Evolutionary conservation across 1,140 invertebrate genomes (phyloP).

Genomic region (Atta colombica): DNA sequence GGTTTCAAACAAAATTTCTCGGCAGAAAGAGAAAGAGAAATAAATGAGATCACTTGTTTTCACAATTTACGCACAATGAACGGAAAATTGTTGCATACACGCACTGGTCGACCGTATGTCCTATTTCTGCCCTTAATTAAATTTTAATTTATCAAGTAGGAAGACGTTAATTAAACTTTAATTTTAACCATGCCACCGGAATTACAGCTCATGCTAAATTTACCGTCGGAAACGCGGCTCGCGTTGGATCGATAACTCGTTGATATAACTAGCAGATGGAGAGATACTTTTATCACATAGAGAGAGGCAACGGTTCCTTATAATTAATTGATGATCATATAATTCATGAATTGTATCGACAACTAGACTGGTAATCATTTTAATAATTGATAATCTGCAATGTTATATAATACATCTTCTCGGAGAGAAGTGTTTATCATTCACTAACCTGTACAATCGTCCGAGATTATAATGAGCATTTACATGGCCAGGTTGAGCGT

Average conservation of each 20-base stretch:
- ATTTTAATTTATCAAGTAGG: constrained; percentile 75
- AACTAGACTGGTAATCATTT: background rate
- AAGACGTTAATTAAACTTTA: constrained; percentile 80
- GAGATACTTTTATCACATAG: constrained; percentile 42
- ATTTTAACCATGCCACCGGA: constrained; percentile 72
- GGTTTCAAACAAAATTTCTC: constrained; percentile 14
- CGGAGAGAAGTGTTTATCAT: constrained; percentile 28
- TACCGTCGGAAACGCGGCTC: constrained; percentile 63
- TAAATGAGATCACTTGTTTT: constrained; percentile 52
- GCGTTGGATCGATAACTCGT: constrained; percentile 68
- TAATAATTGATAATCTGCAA: background rate
- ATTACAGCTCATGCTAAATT: constrained; percentile 75
- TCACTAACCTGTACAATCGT: constrained; percentile 92
- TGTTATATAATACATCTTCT: background rate
- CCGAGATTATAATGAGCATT: constrained; percentile 96
- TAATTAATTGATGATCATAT: constrained; percentile 19
- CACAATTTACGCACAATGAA: background rate
- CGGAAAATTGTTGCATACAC: constrained; percentile 25
- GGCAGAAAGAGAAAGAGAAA: background rate
- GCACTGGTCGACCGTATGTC: constrained; percentile 1
- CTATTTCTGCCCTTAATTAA: constrained; percentile 69
- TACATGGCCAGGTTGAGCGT: constrained; percentile 91
- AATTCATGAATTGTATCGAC: background rate
- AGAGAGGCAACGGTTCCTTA: background rate
- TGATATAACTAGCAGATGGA: constrained; percentile 61